Evolutionary conservation across 2,113 vertebrate species (phyloP), one percentile per base, ranked within the genome.

Genomic region (Micronisus gabar): DNA sequence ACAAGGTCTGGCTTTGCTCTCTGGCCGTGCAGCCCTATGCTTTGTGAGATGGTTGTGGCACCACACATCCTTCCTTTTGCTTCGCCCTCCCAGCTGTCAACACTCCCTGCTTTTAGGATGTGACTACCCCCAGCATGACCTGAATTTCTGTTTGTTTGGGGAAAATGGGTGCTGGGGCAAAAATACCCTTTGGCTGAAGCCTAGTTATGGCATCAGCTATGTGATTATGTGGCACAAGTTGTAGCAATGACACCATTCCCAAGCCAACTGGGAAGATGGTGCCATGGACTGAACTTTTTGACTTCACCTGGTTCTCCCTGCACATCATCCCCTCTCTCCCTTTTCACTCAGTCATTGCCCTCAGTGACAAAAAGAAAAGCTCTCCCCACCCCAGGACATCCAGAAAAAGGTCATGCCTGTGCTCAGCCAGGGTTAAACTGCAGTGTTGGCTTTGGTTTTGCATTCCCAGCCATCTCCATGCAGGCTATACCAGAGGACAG

Each of bases 401-500:
- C 58, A 75, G 30, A 80, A 61, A 75, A 87, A 70, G 50, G 65
- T 41, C 40, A 11, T 23, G 38, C 32, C 66, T 23, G 2, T 23
- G 6, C 30, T 84, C 59, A 65, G 58, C 70, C 61, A 32, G 45
- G 23, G 38, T 53, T 75, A 79, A 95, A 72, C 36, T 52, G 17
- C 23, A 79, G 30, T 26, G 92, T 45, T 92, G 88, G 90, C 94
- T 67, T 81, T 9, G 4, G 36, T 3, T 9, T 48, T 79, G 52
- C 79, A 95, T 94, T 95, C 90, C 81, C 50, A 88, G 72, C 79
- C 86, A 97, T 82, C 95, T 93, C 91, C 7, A 0, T 16, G 9
- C 58, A 65, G 53, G 36, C 66, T 45, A 8, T 50, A 16, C 85
- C 55, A 80, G 50, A 68, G 47, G 8, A 92, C 47, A 95, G 18